Conservation (phyloP, 1,140 invertebrate species). For the Chelonus insularis region DNA sequence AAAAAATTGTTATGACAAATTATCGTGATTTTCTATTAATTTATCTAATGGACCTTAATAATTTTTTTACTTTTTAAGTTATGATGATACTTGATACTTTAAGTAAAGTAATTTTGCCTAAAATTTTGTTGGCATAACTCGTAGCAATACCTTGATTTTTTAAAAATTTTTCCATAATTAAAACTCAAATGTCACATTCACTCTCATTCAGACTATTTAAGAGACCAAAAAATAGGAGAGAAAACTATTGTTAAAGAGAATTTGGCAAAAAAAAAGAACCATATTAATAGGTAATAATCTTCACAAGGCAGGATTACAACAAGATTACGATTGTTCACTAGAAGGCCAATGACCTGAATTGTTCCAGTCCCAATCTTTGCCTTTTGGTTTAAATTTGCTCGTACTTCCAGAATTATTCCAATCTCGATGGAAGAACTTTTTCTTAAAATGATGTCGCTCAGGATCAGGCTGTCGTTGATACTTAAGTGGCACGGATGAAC, state of each 20-base stretch:
- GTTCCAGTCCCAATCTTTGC: slow-evolving; percentile 75
- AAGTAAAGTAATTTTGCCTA: background rate
- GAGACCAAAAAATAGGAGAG: background rate
- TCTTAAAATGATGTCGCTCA: slow-evolving; percentile 76
- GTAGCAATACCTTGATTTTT: background rate
- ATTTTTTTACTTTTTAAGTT: background rate
- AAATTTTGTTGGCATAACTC: background rate
- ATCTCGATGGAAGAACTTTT: slow-evolving; percentile 75
- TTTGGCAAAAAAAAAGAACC: background rate
- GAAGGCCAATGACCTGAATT: slow-evolving; percentile 53
- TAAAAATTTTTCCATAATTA: background rate
- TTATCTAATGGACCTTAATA: too few species aligned
- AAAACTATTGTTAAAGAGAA: background rate
- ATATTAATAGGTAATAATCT: too few species aligned
- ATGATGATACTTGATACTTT: background rate
- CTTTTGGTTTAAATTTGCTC: slow-evolving; percentile 71
- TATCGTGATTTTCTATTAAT: too few species aligned
- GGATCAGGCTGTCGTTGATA: slow-evolving; percentile 65
- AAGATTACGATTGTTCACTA: slow-evolving; percentile 51
- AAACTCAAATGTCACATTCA: background rate
- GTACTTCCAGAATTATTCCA: slow-evolving; percentile 65
- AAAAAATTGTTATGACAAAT: too few species aligned
- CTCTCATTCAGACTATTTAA: background rate
- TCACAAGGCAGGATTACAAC: slow-evolving; percentile 1
- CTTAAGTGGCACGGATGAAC: slow-evolving; percentile 61